Percentiles rank a stretch among this genome's conserved stretches.
Evolutionary conservation across 2,888 invertebrate genomes (phyloP).

Genomic region (Cephus pulcher): DNA sequence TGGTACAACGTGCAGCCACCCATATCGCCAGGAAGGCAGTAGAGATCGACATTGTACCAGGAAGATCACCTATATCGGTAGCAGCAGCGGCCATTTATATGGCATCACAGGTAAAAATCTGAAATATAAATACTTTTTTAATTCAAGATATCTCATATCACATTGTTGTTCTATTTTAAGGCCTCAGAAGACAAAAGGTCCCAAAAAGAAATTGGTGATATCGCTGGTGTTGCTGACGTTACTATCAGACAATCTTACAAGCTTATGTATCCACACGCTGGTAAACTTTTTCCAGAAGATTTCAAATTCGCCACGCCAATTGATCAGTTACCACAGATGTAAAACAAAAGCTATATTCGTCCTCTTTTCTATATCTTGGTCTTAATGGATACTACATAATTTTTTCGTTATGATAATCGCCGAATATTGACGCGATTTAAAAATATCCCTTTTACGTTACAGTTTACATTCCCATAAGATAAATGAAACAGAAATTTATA

Average conservation of each 20-base stretch:
- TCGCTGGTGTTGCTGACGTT: conserved; percentile 98
- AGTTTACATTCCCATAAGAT: conserved; percentile 28
- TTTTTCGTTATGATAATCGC: neutral
- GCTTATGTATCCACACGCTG: conserved; percentile 94
- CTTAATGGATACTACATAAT: neutral
- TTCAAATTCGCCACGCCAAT: conserved; percentile 96
- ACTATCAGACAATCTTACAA: conserved; percentile 98
- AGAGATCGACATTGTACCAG: conserved; percentile 96
- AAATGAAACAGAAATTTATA: neutral
- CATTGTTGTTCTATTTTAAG: conserved; percentile 59
- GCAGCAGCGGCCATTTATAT: conserved; percentile 99
- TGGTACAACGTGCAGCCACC: conserved; percentile 93
- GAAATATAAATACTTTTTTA: neutral
- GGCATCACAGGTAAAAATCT: conserved; percentile 86
- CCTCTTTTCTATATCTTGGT: conserved; percentile 2
- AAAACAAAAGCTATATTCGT: conserved; percentile 32
- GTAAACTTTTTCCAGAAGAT: conserved; percentile 93
- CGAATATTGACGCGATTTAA: neutral
- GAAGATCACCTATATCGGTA: conserved; percentile 97
- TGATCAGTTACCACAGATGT: conserved; percentile 92
- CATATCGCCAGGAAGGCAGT: conserved; percentile 97
- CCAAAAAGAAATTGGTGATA: conserved; percentile 98
- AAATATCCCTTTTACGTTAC: conserved; percentile 10
- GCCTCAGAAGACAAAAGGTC: conserved; percentile 94
- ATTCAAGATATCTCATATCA: neutral